These are phyloP conservation scores for Phytoseiulus persimilis DNA, from an alignment of 2,888 invertebrate genomes.

Conservation along the genomic window DNA sequence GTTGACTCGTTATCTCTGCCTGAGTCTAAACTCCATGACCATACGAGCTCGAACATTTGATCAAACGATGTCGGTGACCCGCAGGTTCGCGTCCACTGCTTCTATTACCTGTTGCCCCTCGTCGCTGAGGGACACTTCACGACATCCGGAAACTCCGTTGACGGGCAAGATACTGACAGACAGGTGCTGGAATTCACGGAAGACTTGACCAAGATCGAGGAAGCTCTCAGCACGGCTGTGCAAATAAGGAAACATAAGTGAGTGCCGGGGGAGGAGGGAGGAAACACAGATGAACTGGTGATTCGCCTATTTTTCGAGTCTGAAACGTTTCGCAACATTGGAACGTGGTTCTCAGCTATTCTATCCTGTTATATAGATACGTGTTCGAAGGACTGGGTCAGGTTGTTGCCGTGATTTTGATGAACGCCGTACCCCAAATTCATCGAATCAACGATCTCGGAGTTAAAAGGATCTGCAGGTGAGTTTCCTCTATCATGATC, in stretches of 20 bases:
- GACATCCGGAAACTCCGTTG: not conserved
- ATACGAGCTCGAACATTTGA: no score
- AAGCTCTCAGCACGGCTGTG: slow-evolving; percentile 64
- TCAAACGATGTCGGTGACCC: no score
- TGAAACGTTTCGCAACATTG: no score
- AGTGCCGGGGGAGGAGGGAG: slow-evolving; percentile 46
- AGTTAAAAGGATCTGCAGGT: slow-evolving; percentile 62
- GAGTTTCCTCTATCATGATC: not conserved
- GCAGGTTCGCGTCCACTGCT: slow-evolving; percentile 81
- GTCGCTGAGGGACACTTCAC: slow-evolving; percentile 46
- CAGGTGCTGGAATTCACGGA: slow-evolving; percentile 68
- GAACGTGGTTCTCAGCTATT: not conserved
- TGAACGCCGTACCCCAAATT: slow-evolving; percentile 69
- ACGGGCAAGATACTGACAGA: slow-evolving; percentile 62
- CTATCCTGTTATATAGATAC: slow-evolving; percentile 58
- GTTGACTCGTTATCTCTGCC: no score
- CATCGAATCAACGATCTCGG: slow-evolving; percentile 70
- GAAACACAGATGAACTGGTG: no score
- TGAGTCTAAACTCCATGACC: no score
- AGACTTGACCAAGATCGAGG: slow-evolving; percentile 67
- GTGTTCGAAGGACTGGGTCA: slow-evolving; percentile 82
- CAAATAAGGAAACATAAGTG: slow-evolving; percentile 70
- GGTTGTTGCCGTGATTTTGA: slow-evolving; percentile 67
- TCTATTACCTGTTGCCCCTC: slow-evolving; percentile 72
- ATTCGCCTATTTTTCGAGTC: no score